These are phyloP conservation scores for Ia io DNA, from an alignment of 2,113 vertebrate species.

Conservation along the genomic window DNA sequence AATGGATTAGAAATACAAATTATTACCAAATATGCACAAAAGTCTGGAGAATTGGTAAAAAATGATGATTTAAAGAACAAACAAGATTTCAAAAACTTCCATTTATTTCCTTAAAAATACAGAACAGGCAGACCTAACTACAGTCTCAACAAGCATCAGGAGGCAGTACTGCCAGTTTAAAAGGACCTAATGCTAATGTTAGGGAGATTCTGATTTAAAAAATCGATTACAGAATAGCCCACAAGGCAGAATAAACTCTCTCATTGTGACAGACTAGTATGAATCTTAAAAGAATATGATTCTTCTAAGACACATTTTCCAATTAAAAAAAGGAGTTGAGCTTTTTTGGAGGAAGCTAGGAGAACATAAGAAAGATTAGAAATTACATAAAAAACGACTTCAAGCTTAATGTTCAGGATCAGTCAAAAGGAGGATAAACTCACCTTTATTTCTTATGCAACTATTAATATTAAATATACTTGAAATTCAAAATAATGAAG, in stretches of 20 bases:
- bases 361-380: background rate
- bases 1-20: background rate
- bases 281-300: background rate
- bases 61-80: background rate
- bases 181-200: background rate
- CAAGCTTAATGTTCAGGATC: background rate
- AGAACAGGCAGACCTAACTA: background rate
- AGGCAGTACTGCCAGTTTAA: background rate
- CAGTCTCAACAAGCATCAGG: background rate
- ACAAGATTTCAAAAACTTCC: background rate
- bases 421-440: background rate
- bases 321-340: background rate
- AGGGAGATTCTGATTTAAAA: background rate
- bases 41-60: background rate
- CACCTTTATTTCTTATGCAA: background rate
- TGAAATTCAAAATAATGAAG: conserved; percentile 25
- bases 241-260: background rate
- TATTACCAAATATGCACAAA: background rate
- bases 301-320: background rate
- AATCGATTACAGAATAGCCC: background rate
- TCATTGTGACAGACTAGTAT: background rate
- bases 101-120: background rate
- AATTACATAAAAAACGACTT: background rate
- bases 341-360: background rate
- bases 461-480: background rate